These are phyloP conservation scores for Callimorpha dominula DNA, from an alignment of 2,888 invertebrate species.

Conservation along the genomic window DNA sequence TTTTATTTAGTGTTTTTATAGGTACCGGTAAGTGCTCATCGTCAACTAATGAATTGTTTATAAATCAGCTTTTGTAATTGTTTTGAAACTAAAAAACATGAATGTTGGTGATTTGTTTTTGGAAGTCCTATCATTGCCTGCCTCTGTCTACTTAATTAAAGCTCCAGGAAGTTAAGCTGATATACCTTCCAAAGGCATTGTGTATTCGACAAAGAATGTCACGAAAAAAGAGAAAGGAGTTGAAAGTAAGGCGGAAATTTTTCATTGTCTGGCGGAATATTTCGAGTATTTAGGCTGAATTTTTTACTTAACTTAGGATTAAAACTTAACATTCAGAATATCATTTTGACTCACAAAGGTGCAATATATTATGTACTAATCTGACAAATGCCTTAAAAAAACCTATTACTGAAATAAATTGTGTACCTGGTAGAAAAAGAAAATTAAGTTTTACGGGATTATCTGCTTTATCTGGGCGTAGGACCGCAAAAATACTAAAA, in stretches of 20 bases:
- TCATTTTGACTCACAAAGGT: neutral
- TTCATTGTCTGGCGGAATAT: too few species aligned
- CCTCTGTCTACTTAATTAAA: too few species aligned
- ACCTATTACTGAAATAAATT: slow-evolving; percentile 1
- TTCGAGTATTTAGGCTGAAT: neutral
- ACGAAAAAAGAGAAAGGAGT: too few species aligned
- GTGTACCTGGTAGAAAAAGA: neutral
- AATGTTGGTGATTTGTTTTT: too few species aligned
- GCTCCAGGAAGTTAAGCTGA: too few species aligned
- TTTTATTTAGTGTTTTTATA: too few species aligned
- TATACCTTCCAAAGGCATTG: too few species aligned
- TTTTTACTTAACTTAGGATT: neutral
- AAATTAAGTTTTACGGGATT: neutral
- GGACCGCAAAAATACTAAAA: neutral
- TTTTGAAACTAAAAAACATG: too few species aligned
- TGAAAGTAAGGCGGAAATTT: too few species aligned
- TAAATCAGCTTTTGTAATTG: neutral
- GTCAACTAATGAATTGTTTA: neutral
- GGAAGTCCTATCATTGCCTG: too few species aligned
- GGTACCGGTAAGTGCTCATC: neutral
- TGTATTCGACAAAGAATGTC: too few species aligned
- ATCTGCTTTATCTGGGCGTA: neutral
- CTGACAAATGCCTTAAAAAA: neutral
- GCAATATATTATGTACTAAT: neutral
- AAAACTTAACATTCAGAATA: neutral